Percentiles rank a stretch among this genome's conserved stretches.
phyloP scores from a whole-genome alignment of 2,888 invertebrate species.

The Brenthis ino region DNA sequence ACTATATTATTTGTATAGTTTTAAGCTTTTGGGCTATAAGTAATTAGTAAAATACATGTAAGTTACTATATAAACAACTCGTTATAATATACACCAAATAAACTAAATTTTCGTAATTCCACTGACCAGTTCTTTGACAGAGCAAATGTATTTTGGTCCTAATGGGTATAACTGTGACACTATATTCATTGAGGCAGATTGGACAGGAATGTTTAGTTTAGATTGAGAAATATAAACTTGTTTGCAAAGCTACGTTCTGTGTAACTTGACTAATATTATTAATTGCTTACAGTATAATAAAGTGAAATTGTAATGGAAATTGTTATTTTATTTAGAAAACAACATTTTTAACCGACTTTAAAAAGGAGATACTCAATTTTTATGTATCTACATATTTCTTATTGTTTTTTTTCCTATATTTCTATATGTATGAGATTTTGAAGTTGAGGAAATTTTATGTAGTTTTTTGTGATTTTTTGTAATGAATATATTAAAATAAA shows the following conservation, averaged over 20 bases:
- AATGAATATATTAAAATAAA: no score
- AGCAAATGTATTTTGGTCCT: conserved; percentile 26
- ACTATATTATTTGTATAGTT: no score
- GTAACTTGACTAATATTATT: conserved; percentile 29
- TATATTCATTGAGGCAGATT: conserved; percentile 44
- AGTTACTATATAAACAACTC: background rate
- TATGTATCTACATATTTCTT: no score
- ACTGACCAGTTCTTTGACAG: conserved; percentile 3
- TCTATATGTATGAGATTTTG: no score
- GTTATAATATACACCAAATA: background rate
- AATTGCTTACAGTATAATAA: conserved; percentile 7
- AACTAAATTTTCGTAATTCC: conserved; percentile 9
- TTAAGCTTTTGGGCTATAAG: no score
- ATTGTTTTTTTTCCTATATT: no score
- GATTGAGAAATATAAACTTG: conserved; percentile 36
- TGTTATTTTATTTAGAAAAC: background rate
- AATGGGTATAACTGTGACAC: conserved; percentile 45
- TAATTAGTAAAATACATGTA: no score
- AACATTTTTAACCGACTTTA: no score
- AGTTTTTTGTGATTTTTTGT: no score
- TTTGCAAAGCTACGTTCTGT: conserved; percentile 24
- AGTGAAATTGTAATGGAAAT: background rate
- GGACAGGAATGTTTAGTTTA: conserved; percentile 38
- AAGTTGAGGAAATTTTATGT: no score
- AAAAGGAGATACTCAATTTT: no score